These are phyloP conservation scores for Micromussa lordhowensis DNA, from an alignment of 92 coral and sea anemone genomes.

Conservation along the genomic window DNA sequence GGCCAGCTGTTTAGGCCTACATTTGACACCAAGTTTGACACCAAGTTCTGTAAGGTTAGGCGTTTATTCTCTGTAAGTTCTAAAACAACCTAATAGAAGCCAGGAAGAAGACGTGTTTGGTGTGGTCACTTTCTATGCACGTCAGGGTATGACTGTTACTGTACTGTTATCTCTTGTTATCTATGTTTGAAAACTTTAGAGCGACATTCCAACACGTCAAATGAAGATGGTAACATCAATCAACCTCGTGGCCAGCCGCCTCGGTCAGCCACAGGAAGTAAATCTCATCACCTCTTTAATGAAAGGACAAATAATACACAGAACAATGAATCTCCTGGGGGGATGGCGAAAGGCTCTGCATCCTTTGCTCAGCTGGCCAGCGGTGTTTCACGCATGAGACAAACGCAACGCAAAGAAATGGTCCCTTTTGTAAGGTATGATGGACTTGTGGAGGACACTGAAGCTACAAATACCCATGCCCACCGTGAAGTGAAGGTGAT, in stretches of 20 bases:
- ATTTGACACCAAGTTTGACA: neutral
- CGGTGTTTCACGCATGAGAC: neutral
- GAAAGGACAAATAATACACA: neutral
- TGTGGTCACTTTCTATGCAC: neutral
- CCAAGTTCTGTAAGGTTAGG: too few relatives aligned
- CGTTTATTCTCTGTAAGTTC: too few relatives aligned
- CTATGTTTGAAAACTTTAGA: neutral
- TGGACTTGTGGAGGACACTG: slow-evolving; percentile 18
- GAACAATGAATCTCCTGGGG: neutral
- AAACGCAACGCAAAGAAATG: slow-evolving; percentile 2
- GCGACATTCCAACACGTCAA: neutral
- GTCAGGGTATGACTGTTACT: neutral
- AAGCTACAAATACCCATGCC: neutral
- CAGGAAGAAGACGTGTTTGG: neutral
- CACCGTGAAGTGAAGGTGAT: slow-evolving; percentile 45
- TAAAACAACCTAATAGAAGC: neutral
- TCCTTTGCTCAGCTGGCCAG: slow-evolving; percentile 13
- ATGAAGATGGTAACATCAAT: neutral
- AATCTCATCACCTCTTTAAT: neutral
- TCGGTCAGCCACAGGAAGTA: neutral
- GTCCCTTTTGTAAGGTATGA: slow-evolving; percentile 34
- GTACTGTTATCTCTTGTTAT: neutral
- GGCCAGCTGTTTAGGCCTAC: neutral
- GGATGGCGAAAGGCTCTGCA: neutral
- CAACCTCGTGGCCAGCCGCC: neutral